Percentiles rank a stretch among this genome's conserved stretches.
Evolutionary conservation across 2,113 vertebrate species (phyloP).

Genomic region (Xenopus tropicalis): UCB_Xtro_10.0 CM004446.2:76239501-76240000

Average conservation of each 20-base stretch:
- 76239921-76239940: conserved; percentile 1
- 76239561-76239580: too few species aligned
- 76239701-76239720: too few species aligned
- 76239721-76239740: background rate
- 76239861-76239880: background rate
- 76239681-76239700: too few species aligned
- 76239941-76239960: background rate
- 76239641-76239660: too few species aligned
- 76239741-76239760: background rate
- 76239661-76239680: too few species aligned
- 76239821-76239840: background rate
- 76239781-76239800: background rate
- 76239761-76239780: background rate
- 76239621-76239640: too few species aligned
- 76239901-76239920: conserved; percentile 5
- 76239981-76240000: background rate
- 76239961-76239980: background rate
- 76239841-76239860: background rate
- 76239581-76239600: too few species aligned
- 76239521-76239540: too few species aligned
- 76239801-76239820: background rate
- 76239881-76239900: background rate
- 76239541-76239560: too few species aligned
- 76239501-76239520: too few species aligned
- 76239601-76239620: too few species aligned